Evolutionary conservation across 2,113 vertebrate genomes (phyloP).

Genomic region (Merops nubicus): DNA sequence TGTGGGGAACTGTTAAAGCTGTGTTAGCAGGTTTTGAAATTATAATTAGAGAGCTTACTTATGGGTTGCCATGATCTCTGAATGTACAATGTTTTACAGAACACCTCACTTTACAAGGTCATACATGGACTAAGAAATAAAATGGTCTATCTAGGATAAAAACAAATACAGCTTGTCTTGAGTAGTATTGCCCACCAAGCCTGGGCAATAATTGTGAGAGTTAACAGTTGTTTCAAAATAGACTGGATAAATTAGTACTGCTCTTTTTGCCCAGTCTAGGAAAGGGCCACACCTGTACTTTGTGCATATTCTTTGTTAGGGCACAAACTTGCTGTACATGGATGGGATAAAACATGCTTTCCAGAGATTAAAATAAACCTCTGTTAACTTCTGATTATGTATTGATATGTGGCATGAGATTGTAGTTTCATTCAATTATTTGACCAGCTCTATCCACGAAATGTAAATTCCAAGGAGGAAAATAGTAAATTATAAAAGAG

Average conservation of each 20-base stretch:
- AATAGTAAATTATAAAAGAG: neutral
- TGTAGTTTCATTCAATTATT: neutral
- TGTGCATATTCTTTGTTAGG: neutral
- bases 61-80: neutral
- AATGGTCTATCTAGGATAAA: neutral
- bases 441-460: neutral
- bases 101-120: neutral
- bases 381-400: neutral
- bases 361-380: neutral
- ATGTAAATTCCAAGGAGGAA: neutral
- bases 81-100: neutral
- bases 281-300: neutral
- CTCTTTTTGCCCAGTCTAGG: neutral
- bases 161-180: neutral
- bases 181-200: neutral
- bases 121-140: neutral
- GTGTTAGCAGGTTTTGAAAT: neutral
- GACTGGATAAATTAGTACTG: neutral
- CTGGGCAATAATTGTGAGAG: neutral
- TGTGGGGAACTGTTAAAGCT: neutral
- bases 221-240: neutral
- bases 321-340: neutral
- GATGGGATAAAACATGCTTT: neutral
- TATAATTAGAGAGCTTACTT: neutral
- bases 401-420: neutral